Base-by-base conservation (phyloP, 1,140 invertebrate species). In the Oncopeltus fasciatus region DNA sequence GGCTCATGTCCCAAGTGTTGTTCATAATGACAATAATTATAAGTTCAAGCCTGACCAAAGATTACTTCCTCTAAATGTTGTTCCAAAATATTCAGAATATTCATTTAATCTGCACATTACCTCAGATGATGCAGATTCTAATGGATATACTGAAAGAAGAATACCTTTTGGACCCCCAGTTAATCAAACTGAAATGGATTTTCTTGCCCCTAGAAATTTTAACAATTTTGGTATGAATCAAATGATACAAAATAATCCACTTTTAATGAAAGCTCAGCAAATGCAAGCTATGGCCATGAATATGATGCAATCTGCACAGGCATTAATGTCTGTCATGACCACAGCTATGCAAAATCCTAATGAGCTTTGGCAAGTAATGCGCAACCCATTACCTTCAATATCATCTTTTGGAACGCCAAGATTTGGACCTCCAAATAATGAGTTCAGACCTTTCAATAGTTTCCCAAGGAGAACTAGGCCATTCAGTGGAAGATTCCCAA, bases 221-320 rank as follows among this genome's bases (percentile, higher is more conserved):
- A 38, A 38, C 33, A 57, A 57, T 18, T 1, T 9, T 3, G 16
- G 26, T 29, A 29, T 38, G 28, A 29, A 29, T 57, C 1, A 16
- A n/a, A 28, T 14, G 20, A 18, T 33, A 21, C 2, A 14, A 16
- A 24, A n/a, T 14, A 57, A 57, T 24, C 56, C 56, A 11, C n/a
- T 57, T 12, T 57, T 57, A 2, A n/a, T 5, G 14, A 29, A 57
- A 26, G 56, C 56, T 18, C 26, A 33, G 31, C 27, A 57, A 57
- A 57, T 57, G 56, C 56, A 57, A 16, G 29, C 12, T 14, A 57
- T 57, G 56, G 56, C 56, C n/a, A 57, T 57, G 56, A 38, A 24
- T 20, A 57, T 57, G 56, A 57, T 57, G 24, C 56, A 38, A n/a
- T 20, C 31, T 20, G 56, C 56, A 18, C 12, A 11, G 29, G 18